These are phyloP conservation scores for Euglossa dilemma DNA, from an alignment of 1,140 invertebrate species.

Conservation along the genomic window DNA sequence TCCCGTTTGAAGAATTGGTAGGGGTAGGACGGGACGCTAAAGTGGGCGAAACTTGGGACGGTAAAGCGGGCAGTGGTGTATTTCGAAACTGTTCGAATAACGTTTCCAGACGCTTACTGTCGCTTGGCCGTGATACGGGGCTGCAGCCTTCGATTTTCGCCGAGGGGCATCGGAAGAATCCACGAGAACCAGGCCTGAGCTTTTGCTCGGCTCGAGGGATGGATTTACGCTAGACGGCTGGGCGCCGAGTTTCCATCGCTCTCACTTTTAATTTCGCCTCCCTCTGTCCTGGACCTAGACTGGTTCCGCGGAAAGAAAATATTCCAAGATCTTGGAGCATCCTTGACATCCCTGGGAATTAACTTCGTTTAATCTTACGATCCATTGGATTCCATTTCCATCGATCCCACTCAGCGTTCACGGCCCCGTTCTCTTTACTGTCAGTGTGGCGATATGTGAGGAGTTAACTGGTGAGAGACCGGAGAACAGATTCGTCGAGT, in stretches of 20 bases:
- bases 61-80: too few species aligned
- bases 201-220: background rate
- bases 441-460: background rate
- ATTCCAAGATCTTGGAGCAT: conserved; percentile 18
- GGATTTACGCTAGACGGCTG: conserved; percentile 5
- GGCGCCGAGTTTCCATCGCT: background rate
- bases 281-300: background rate
- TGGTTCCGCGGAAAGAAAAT: conserved; percentile 14
- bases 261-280: conserved; percentile 10
- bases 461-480: too few species aligned
- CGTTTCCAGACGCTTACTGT: background rate
- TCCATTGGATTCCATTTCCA: conserved; percentile 13
- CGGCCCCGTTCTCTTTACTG: background rate
- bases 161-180: background rate
- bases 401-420: background rate
- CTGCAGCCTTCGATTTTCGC: conserved; percentile 51
- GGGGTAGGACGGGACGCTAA: too few species aligned
- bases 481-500: too few species aligned
- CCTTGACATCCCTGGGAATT: conserved; percentile 28
- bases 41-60: too few species aligned
- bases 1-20: too few species aligned
- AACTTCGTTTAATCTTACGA: conserved; percentile 33
- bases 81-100: background rate
- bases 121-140: conserved; percentile 3
- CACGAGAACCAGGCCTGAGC: background rate